A percentile compares a stretch with the other conserved stretches of the same genome.
Conservation (phyloP, 2,888 invertebrate species). For the Dasypolia templi region DNA sequence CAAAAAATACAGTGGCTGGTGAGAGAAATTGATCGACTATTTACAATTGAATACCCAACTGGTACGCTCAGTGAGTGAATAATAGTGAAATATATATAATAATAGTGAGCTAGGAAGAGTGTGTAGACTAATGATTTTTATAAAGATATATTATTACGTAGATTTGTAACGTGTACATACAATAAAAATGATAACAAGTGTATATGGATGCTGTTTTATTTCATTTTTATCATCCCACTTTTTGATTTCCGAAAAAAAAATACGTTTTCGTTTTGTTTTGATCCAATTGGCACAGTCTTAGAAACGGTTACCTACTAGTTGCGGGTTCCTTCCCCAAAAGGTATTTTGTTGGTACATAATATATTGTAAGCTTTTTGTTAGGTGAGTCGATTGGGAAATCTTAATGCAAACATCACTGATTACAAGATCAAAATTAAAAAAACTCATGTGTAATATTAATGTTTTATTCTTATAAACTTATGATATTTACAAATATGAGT, state of each 20-base stretch:
- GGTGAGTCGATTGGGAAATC: background rate
- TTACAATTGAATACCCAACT: constrained; percentile 14
- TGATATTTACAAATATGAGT: constrained; percentile 46
- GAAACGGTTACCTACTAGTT: background rate
- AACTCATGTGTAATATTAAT: background rate
- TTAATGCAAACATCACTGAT: background rate
- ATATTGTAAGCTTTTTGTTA: background rate
- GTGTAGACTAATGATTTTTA: constrained; percentile 75
- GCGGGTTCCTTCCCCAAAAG: background rate
- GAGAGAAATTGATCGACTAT: background rate
- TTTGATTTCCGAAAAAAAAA: background rate
- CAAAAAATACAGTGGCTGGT: background rate
- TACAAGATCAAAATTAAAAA: constrained; percentile 11
- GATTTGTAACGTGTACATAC: constrained; percentile 80
- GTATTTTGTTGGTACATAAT: background rate
- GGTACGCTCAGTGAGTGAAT: constrained; percentile 28
- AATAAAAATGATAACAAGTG: constrained; percentile 81
- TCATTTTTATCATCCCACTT: background rate
- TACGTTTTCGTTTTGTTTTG: background rate
- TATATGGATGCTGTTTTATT: constrained; percentile 71
- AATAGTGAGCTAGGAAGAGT: constrained; percentile 61
- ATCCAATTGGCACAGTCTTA: background rate
- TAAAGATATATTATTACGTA: constrained; percentile 78
- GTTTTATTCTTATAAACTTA: constrained; percentile 43
- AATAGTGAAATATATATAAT: constrained; percentile 58